Conservation (phyloP, 2,797 vertebrate genomes). For the Enteromius viviparus region DNA sequence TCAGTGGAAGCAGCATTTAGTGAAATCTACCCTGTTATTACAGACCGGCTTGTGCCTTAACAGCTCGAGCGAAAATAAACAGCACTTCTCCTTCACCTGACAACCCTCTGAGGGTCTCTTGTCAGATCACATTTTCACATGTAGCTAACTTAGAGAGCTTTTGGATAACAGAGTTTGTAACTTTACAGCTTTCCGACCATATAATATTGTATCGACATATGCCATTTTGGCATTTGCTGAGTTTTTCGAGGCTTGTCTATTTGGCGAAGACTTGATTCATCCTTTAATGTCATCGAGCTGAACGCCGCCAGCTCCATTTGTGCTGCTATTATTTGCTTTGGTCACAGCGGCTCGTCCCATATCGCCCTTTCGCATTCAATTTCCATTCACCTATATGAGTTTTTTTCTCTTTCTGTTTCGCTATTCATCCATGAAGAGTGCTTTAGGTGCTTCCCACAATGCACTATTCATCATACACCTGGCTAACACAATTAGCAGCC, state of each 20-base stretch:
- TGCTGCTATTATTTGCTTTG: conserved; percentile 34
- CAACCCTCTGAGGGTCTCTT: conserved; percentile 38
- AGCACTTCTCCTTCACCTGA: conserved; percentile 40
- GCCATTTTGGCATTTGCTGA: not conserved
- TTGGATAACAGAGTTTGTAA: not conserved
- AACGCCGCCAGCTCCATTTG: conserved; percentile 21
- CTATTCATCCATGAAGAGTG: conserved; percentile 31
- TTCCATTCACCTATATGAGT: conserved; percentile 37
- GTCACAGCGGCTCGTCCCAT: conserved; percentile 17
- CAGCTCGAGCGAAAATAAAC: conserved; percentile 56
- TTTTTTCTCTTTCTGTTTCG: conserved; percentile 42
- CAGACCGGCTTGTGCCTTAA: conserved; percentile 33
- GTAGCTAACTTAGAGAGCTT: not conserved
- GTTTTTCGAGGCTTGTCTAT: conserved; percentile 5
- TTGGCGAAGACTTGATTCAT: conserved; percentile 1
- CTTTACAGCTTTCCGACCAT: not conserved
- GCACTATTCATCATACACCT: conserved; percentile 55
- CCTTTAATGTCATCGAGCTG: conserved; percentile 22
- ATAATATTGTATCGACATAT: not conserved
- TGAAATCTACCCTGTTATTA: conserved; percentile 53
- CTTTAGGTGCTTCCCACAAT: conserved; percentile 57
- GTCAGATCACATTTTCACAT: conserved; percentile 25
- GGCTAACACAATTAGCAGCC: conserved; percentile 56
- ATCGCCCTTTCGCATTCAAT: conserved; percentile 42
- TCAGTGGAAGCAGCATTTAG: conserved; percentile 37